Conservation (phyloP, 1,140 invertebrate genomes). For the Pseudomyrmex dendroicus region DNA sequence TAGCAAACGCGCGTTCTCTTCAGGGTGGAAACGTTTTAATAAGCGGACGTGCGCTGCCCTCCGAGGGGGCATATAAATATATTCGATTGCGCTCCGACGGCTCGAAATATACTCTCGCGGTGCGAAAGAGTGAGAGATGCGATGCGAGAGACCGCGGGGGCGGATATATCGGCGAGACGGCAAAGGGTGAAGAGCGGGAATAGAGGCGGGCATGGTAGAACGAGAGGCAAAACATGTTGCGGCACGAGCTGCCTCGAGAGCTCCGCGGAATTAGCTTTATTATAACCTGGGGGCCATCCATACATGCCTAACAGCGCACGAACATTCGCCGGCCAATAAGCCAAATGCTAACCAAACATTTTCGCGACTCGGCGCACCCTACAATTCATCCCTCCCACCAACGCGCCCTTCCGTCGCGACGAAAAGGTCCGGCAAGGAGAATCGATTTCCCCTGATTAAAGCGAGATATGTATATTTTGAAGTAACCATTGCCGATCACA, state of each 20-base stretch:
- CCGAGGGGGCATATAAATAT: constrained; percentile 79
- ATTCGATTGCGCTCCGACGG: constrained; percentile 73
- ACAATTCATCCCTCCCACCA: constrained; percentile 64
- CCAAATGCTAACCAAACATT: constrained; percentile 82
- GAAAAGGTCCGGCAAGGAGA: constrained; percentile 40
- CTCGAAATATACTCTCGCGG: not conserved
- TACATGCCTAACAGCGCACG: constrained; percentile 81
- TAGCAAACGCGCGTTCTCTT: constrained; percentile 24
- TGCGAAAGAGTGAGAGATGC: constrained; percentile 37
- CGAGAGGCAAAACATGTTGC: constrained; percentile 83
- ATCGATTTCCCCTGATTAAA: constrained; percentile 66
- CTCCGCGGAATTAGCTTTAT: constrained; percentile 85
- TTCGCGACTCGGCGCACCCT: constrained; percentile 79
- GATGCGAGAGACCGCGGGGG: constrained; percentile 37
- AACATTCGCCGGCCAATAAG: constrained; percentile 81
- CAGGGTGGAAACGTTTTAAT: constrained; percentile 82
- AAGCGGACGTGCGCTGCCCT: constrained; percentile 78
- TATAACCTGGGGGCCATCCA: constrained; percentile 85
- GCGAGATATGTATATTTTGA: constrained; percentile 62
- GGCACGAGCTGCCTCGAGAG: constrained; percentile 84
- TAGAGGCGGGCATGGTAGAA: constrained; percentile 66
- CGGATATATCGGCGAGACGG: constrained; percentile 70
- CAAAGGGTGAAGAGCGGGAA: constrained; percentile 61
- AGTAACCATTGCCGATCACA: constrained; percentile 11
- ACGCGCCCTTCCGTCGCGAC: not conserved